These are phyloP conservation scores for Toxotes chatareus DNA, from an alignment of 2,113 vertebrate species.

Conservation along the genomic window DNA sequence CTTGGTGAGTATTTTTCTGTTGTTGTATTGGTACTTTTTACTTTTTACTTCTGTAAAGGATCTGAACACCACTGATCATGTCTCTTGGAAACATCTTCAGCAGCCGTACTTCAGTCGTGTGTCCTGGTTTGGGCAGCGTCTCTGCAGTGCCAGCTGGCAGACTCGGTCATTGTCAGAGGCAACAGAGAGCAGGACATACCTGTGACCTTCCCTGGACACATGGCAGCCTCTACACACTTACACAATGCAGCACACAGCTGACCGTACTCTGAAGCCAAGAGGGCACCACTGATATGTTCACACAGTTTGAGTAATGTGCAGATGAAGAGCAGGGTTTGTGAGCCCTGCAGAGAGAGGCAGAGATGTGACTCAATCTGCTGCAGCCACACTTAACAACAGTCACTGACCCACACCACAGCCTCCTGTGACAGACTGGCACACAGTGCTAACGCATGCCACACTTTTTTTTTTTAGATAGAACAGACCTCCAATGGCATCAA, in stretches of 20 bases:
- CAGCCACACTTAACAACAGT: background rate
- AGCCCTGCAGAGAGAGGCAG: background rate
- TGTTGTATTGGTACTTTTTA: background rate
- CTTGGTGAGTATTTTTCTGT: too few species aligned
- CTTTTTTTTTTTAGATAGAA: background rate
- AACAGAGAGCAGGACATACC: conserved; percentile 6
- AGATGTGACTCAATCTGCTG: background rate
- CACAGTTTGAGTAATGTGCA: background rate
- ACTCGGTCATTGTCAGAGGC: background rate
- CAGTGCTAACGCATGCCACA: background rate
- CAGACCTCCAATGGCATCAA: background rate
- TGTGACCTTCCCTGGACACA: background rate
- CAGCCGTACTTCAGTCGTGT: background rate
- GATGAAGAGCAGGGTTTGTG: background rate
- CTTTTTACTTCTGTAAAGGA: background rate
- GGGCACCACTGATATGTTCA: background rate
- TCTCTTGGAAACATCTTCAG: background rate
- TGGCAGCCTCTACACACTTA: conserved; percentile 1
- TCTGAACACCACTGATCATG: background rate
- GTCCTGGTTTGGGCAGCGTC: background rate
- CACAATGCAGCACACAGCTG: conserved; percentile 8
- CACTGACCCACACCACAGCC: background rate
- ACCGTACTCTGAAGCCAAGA: background rate
- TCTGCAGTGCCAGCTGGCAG: background rate
- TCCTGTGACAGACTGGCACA: background rate